phyloP scores from a whole-genome alignment of 2,797 vertebrate species.

The Hoplostethus atlanticus region DNA sequence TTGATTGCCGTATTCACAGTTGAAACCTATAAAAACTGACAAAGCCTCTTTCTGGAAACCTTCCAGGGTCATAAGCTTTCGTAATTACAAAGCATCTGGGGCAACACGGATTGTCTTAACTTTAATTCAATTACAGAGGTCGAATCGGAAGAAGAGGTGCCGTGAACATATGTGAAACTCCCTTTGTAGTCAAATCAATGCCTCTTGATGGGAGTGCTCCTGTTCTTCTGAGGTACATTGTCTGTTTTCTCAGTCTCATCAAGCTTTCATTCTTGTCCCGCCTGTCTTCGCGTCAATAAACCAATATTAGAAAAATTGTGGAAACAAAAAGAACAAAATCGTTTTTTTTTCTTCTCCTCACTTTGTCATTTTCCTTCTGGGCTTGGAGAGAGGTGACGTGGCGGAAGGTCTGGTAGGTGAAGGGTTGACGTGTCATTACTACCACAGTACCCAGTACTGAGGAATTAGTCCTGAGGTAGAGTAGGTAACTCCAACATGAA shows the following conservation, averaged over 20 bases:
- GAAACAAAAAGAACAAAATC: constrained; percentile 1
- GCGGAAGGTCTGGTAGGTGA: not conserved
- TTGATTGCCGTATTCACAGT: constrained; percentile 66
- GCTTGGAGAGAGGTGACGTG: not conserved
- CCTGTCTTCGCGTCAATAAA: constrained; percentile 37
- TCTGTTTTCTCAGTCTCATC: constrained; percentile 24
- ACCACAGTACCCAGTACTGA: too few relatives aligned
- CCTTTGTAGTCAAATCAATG: constrained; percentile 29
- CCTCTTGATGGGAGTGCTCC: constrained; percentile 10
- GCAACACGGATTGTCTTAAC: constrained; percentile 57
- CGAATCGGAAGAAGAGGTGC: constrained; percentile 44
- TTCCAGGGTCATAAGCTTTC: constrained; percentile 49
- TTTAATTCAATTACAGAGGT: constrained; percentile 64
- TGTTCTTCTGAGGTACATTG: constrained; percentile 22
- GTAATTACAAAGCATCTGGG: constrained; percentile 58
- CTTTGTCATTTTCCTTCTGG: not conserved
- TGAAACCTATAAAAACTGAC: constrained; percentile 52
- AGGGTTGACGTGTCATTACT: not conserved
- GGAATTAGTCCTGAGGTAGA: too few relatives aligned
- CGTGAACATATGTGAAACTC: not conserved
- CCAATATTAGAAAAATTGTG: constrained; percentile 3
- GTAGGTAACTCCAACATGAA: too few relatives aligned
- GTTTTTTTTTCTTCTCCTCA: not conserved
- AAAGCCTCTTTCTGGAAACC: constrained; percentile 50
- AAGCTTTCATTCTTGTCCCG: constrained; percentile 18